Evolutionary conservation across 1,140 invertebrate species (phyloP).

Genomic region (Drosophila miranda): DNA sequence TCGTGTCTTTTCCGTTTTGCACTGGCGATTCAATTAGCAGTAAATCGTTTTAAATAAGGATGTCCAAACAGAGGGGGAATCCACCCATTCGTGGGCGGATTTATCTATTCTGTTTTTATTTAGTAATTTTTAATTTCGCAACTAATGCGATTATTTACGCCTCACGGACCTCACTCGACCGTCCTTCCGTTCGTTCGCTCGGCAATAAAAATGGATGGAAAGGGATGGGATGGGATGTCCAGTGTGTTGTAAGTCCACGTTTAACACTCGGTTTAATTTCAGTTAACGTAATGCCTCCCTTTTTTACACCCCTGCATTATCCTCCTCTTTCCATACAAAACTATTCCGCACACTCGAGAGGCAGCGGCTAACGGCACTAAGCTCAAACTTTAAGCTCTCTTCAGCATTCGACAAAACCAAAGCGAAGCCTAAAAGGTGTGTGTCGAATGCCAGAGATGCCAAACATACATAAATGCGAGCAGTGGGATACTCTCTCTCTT

Average conservation of each 20-base stretch:
- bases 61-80: slow-evolving; percentile 32
- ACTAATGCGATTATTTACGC: slow-evolving; percentile 79
- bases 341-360: slow-evolving; percentile 35
- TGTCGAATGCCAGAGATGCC: too few relatives aligned
- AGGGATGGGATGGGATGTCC: slow-evolving; percentile 67
- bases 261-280: slow-evolving; percentile 81
- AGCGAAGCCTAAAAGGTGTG: slow-evolving; percentile 3
- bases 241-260: slow-evolving; percentile 74
- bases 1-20: slow-evolving; percentile 37
- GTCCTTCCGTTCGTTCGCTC: too few relatives aligned
- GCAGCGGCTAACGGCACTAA: slow-evolving; percentile 45
- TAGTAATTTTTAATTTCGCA: slow-evolving; percentile 80
- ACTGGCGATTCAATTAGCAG: slow-evolving; percentile 76
- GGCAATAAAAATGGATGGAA: too few relatives aligned
- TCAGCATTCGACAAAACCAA: slow-evolving; percentile 38
- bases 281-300: slow-evolving; percentile 50
- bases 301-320: neutral
- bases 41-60: slow-evolving; percentile 65
- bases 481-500: too few relatives aligned
- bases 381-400: slow-evolving; percentile 70
- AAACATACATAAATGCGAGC: too few relatives aligned
- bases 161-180: slow-evolving; percentile 42
- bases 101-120: slow-evolving; percentile 81
- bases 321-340: slow-evolving; percentile 26
- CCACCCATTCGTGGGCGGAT: slow-evolving; percentile 64